Conservation (phyloP, 2,797 vertebrate genomes). For the Rachycentron canadum region DNA sequence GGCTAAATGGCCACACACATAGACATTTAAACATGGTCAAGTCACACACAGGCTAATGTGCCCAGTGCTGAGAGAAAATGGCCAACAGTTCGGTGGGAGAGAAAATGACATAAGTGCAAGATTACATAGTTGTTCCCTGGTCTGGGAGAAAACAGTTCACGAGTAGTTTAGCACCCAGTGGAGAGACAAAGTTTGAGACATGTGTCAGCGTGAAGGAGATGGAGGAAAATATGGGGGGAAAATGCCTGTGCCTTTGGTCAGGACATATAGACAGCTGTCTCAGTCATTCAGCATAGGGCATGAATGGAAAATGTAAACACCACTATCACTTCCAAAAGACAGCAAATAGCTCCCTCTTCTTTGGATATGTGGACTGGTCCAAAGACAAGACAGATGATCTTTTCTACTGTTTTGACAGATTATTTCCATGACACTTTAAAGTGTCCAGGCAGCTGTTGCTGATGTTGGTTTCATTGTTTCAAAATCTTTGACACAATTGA, state of each 20-base stretch:
- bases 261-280: slow-evolving; percentile 69
- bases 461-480: slow-evolving; percentile 37
- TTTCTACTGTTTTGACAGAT: slow-evolving; percentile 70
- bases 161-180: slow-evolving; percentile 21
- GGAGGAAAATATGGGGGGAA: slow-evolving; percentile 27
- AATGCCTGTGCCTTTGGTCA: slow-evolving; percentile 36
- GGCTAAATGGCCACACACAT: slow-evolving; percentile 10
- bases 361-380: slow-evolving; percentile 49
- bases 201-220: slow-evolving; percentile 30
- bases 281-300: slow-evolving; percentile 61
- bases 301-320: slow-evolving; percentile 74
- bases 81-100: slow-evolving; percentile 15
- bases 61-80: slow-evolving; percentile 27
- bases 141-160: slow-evolving; percentile 23
- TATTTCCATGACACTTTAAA: slow-evolving; percentile 56
- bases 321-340: slow-evolving; percentile 71
- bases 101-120: slow-evolving; percentile 33
- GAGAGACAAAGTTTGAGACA: slow-evolving; percentile 33
- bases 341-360: slow-evolving; percentile 68
- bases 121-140: slow-evolving; percentile 27
- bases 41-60: neutral
- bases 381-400: slow-evolving; percentile 52
- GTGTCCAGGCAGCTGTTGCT: slow-evolving; percentile 65
- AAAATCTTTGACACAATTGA: slow-evolving; percentile 30
- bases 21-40: slow-evolving; percentile 13